Conservation (phyloP, 1,140 invertebrate genomes). For the Phymastichus coffea region DNA sequence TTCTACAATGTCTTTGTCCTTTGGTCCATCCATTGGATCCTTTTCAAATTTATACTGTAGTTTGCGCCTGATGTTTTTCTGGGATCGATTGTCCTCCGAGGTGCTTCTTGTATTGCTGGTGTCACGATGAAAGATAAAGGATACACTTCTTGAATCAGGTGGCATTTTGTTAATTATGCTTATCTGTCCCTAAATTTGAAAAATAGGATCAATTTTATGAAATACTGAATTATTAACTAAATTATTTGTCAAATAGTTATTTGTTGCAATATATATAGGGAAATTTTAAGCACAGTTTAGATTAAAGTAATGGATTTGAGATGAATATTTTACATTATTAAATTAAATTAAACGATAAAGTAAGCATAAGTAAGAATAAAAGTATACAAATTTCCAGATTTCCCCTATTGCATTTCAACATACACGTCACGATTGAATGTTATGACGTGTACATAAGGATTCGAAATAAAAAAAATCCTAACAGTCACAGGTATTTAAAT, state of each 20-base stretch:
- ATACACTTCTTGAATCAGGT: conserved; percentile 53
- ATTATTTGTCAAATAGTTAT: too few species aligned
- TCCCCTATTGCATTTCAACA: too few species aligned
- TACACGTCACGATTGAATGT: too few species aligned
- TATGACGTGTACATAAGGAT: not conserved
- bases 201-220: not conserved
- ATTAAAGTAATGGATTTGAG: too few species aligned
- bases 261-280: too few species aligned
- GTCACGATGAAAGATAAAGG: conserved; percentile 53
- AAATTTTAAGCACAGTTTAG: too few species aligned
- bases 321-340: too few species aligned
- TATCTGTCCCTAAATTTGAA: not conserved
- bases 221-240: too few species aligned
- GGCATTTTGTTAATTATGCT: conserved; percentile 39
- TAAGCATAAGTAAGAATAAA: too few species aligned
- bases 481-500: not conserved
- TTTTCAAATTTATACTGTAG: conserved; percentile 56
- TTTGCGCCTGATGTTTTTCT: conserved; percentile 43
- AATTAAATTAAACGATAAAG: too few species aligned
- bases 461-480: not conserved
- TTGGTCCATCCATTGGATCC: conserved; percentile 34
- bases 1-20: conserved; percentile 34
- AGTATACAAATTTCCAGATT: too few species aligned
- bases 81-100: conserved; percentile 28
- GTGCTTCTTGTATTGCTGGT: conserved; percentile 35